These are phyloP conservation scores for Tachina lurida DNA, from an alignment of 2,888 invertebrate genomes.

Conservation along the genomic window DNA sequence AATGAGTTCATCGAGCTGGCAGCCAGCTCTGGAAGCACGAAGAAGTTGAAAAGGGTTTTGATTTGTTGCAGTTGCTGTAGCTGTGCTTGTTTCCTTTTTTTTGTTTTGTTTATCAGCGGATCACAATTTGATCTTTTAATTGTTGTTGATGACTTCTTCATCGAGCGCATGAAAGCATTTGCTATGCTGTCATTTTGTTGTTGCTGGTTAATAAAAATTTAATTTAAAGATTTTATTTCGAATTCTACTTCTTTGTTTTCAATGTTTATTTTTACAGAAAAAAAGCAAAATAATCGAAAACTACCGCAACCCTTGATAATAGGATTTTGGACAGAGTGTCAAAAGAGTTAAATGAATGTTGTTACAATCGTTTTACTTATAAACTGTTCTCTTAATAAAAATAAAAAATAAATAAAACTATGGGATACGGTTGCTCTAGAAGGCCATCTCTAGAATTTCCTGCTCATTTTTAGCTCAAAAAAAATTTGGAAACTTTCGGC, in stretches of 20 bases:
- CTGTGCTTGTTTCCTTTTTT: constrained; percentile 6
- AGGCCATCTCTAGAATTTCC: no score
- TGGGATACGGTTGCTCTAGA: no score
- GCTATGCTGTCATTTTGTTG: constrained; percentile 23
- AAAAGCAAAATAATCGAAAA: background rate
- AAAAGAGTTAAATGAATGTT: constrained; percentile 16
- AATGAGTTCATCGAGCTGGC: constrained; percentile 49
- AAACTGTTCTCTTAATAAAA: no score
- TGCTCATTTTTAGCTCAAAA: no score
- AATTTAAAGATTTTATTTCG: constrained; percentile 46
- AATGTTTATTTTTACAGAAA: constrained; percentile 6
- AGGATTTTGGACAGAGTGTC: background rate
- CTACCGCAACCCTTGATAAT: constrained; percentile 32
- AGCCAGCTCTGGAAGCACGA: background rate
- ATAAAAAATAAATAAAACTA: no score
- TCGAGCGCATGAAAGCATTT: constrained; percentile 53
- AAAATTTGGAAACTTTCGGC: no score
- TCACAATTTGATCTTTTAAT: constrained; percentile 72
- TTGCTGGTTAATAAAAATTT: constrained; percentile 49
- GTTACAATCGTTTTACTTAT: no score
- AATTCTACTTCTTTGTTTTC: constrained; percentile 39
- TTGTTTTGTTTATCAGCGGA: constrained; percentile 61
- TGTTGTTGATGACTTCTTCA: constrained; percentile 68
- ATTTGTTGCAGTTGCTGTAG: constrained; percentile 28
- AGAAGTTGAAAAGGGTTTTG: constrained; percentile 47